Evolutionary conservation across 1,140 invertebrate species (phyloP), one percentile per base, ranked within the genome.

Genomic region (Acromyrmex echinatior): DNA sequence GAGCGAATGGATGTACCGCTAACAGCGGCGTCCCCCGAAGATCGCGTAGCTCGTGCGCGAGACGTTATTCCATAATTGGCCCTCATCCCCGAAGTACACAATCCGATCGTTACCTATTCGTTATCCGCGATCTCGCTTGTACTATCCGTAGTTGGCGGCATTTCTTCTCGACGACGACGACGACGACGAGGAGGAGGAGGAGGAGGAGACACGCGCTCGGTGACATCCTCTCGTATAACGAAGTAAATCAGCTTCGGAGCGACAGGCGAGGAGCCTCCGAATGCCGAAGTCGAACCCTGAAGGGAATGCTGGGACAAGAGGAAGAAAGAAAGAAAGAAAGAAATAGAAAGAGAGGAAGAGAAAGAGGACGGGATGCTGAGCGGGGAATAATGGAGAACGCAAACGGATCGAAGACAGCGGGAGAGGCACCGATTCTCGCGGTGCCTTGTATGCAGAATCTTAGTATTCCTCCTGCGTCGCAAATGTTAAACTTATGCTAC

Each of bases 51-150:
- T 88, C 86, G 90, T 89, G 88, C 88, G 86, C 85, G 88, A 82
- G 62, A 90, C 88, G 89, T 90, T 89, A 90, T 92, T 84, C 91
- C 88, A 87, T 93, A 93, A 93, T 93, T 93, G 93, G 92, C 88
- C 86, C 89, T 92, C 87, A 92, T 92, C 90, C 89, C 81, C 86
- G 87, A 90, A 91, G 80, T 92, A 92, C 87, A 92, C 92, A 93
- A 92, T 92, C 92, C 86, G 91, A 92, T 93, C 92, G 92, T 93
- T 93, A 93, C 91, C 92, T 93, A 92, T 92, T 92, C 91, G 91
- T 92, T 92, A 92, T 92, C 90, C 86, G 51, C 86, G 87, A 88
- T 92, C 93, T 91, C 88, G 90, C 92, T 91, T 87, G 88, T 87
- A 86, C 63, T 35, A 51, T 84, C 86, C 91, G 86, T 87, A 84